phyloP scores from a whole-genome alignment of 2,113 vertebrate species.

The Numenius arquata region DNA sequence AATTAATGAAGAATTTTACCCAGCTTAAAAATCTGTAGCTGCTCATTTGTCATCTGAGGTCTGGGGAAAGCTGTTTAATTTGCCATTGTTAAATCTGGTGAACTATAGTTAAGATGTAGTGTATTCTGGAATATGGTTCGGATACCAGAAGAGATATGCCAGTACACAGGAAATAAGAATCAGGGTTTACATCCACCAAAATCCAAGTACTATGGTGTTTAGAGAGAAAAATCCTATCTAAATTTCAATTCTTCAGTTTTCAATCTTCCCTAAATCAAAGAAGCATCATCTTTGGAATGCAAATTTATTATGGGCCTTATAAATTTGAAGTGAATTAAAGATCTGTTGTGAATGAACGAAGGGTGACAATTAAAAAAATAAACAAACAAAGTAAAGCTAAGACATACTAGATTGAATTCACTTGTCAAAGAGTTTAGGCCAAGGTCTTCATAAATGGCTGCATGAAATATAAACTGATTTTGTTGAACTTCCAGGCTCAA shows the following conservation, averaged over 20 bases:
- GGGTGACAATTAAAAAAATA: neutral
- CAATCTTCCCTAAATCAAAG: neutral
- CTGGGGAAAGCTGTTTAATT: slow-evolving; percentile 53
- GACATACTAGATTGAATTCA: neutral
- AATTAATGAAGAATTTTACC: neutral
- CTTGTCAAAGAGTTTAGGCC: neutral
- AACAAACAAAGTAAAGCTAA: neutral
- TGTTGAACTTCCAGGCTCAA: neutral
- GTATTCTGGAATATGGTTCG: neutral
- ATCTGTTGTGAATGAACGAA: neutral
- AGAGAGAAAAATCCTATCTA: neutral
- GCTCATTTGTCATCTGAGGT: slow-evolving; percentile 41
- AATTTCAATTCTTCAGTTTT: neutral
- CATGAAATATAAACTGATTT: neutral
- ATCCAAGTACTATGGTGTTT: neutral
- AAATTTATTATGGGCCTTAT: neutral
- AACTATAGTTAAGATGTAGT: neutral
- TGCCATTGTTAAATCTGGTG: neutral
- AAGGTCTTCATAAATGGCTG: neutral
- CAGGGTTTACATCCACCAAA: neutral
- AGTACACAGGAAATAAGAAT: neutral
- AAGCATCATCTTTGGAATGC: neutral
- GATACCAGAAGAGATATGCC: neutral
- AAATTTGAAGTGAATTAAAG: neutral
- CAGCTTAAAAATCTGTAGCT: neutral